These are phyloP conservation scores for Pygoscelis adeliae DNA, from an alignment of 2,113 vertebrate species.

Conservation along the genomic window DNA sequence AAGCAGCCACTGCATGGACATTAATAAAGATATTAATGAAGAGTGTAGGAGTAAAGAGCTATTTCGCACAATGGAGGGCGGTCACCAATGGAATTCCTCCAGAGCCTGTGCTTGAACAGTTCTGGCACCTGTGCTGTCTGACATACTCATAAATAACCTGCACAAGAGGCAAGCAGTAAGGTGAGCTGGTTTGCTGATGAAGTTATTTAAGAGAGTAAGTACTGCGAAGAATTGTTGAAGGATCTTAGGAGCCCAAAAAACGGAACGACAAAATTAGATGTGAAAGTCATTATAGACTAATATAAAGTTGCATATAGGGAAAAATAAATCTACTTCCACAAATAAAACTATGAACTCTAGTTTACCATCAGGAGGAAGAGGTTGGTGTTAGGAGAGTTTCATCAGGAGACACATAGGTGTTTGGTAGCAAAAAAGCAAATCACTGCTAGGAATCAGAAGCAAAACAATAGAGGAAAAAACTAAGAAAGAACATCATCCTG, in stretches of 20 bases:
- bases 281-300: neutral
- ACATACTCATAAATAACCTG: neutral
- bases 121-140: neutral
- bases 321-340: neutral
- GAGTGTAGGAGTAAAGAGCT: rapidly evolving
- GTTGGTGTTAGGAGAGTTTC: neutral
- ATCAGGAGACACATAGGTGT: neutral
- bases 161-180: neutral
- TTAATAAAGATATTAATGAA: neutral
- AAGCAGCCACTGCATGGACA: neutral
- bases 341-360: neutral
- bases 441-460: rapidly evolving
- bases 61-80: rapidly evolving
- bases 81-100: neutral
- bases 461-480: neutral
- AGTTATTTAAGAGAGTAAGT: neutral
- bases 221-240: neutral
- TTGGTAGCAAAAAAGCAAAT: neutral
- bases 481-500: neutral
- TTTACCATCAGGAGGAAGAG: neutral
- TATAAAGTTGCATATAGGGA: neutral
- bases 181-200: neutral
- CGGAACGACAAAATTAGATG: rapidly evolving
- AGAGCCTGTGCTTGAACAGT: rapidly evolving
- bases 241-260: neutral